Percentiles rank a stretch among this genome's conserved stretches.
phyloP scores from a whole-genome alignment of 2,113 vertebrate species.

The Sinocyclocheilus grahami region DNA sequence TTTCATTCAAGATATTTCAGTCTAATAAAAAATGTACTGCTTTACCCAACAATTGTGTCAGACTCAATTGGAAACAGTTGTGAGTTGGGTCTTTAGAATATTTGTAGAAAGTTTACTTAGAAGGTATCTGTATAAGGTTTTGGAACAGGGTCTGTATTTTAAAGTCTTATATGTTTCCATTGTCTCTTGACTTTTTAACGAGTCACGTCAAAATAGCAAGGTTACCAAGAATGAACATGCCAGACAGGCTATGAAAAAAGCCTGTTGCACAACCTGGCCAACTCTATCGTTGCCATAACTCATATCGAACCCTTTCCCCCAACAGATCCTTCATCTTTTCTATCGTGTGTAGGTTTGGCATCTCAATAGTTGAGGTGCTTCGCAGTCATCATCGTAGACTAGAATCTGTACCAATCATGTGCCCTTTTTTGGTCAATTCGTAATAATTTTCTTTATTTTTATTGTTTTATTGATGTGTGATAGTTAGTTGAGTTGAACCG shows the following conservation, averaged over 20 bases:
- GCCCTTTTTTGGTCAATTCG: conserved; percentile 65
- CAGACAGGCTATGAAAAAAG: conserved; percentile 44
- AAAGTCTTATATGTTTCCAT: not conserved
- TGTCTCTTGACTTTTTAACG: not conserved
- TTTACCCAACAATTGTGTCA: not conserved
- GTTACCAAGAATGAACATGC: conserved; percentile 31
- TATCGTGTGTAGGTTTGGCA: conserved; percentile 71
- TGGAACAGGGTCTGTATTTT: not conserved
- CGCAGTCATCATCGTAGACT: conserved; percentile 56
- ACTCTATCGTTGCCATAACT: not conserved
- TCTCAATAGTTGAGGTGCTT: conserved; percentile 76
- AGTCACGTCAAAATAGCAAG: conserved; percentile 3
- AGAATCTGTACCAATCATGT: conserved; percentile 39
- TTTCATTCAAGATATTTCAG: not conserved
- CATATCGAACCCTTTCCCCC: conserved; percentile 44
- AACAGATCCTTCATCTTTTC: conserved; percentile 67
- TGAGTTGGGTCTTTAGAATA: not conserved
- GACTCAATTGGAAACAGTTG: not conserved
- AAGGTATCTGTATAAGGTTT: not conserved
- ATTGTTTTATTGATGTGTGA: conserved; percentile 67
- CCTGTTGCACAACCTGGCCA: conserved; percentile 61
- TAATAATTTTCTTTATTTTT: conserved; percentile 69
- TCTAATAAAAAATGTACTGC: not conserved
- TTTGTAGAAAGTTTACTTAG: not conserved
- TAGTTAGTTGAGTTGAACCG: conserved; percentile 61